These are phyloP conservation scores for Ametastegia equiseti DNA, from an alignment of 2,888 invertebrate genomes.

Conservation along the genomic window DNA sequence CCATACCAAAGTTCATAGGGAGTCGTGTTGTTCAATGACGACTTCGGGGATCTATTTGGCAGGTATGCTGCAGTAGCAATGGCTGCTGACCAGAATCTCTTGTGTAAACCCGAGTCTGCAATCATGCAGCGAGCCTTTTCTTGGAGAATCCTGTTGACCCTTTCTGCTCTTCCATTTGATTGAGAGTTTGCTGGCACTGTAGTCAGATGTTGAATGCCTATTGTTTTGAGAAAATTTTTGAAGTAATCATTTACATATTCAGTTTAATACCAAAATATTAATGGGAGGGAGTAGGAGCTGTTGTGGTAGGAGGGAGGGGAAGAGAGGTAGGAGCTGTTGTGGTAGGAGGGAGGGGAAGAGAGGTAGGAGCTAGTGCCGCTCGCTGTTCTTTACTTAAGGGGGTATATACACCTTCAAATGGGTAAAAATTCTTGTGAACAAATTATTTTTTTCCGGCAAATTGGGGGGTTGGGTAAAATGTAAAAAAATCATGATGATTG, in stretches of 20 bases:
- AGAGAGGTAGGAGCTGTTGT: too few species aligned
- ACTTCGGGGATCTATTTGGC: constrained; percentile 20
- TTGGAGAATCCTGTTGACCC: constrained; percentile 45
- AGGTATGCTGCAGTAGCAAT: constrained; percentile 42
- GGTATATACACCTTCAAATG: too few species aligned
- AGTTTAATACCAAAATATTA: too few species aligned
- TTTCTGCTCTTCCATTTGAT: constrained; percentile 48
- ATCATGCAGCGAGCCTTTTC: constrained; percentile 44
- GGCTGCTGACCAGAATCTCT: constrained; percentile 34
- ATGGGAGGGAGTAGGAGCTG: too few species aligned
- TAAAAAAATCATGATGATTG: too few species aligned
- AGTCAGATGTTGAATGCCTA: constrained; percentile 46
- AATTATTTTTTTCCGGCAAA: too few species aligned
- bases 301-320: too few species aligned
- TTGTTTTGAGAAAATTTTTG: constrained; percentile 39
- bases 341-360: too few species aligned
- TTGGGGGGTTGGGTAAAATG: too few species aligned
- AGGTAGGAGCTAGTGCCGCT: too few species aligned
- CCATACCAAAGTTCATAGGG: constrained; percentile 49
- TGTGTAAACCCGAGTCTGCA: constrained; percentile 15
- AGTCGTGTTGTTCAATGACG: constrained; percentile 38
- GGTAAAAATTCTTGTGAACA: too few species aligned
- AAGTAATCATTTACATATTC: constrained; percentile 48
- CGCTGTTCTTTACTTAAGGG: too few species aligned
- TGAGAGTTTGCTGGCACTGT: constrained; percentile 49